Evolutionary conservation across 2,888 invertebrate species (phyloP).

Genomic region (Allygus modestus): DNA sequence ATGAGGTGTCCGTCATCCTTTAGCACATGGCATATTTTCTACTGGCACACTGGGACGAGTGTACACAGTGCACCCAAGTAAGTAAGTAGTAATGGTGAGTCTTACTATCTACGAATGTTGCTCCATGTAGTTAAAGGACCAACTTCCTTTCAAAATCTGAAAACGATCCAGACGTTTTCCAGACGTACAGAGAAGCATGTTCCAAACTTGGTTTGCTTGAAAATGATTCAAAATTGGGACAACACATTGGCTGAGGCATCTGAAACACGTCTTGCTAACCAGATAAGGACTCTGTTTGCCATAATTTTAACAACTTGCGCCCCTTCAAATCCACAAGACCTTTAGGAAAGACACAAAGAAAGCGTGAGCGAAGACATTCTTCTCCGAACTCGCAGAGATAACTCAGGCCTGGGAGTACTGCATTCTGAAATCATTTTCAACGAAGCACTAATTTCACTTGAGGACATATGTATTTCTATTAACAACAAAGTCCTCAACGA

Average conservation of each 20-base stretch:
- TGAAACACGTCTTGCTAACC: constrained; percentile 60
- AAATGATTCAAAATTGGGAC: constrained; percentile 71
- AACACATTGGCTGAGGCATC: constrained; percentile 67
- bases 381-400: background rate
- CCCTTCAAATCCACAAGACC: constrained; percentile 68
- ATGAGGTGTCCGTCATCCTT: constrained; percentile 59
- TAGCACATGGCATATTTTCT: constrained; percentile 66
- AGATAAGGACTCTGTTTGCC: constrained; percentile 69
- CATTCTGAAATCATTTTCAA: constrained; percentile 70
- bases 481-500: constrained; percentile 64
- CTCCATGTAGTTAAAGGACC: constrained; percentile 69
- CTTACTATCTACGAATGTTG: constrained; percentile 69
- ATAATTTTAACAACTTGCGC: constrained; percentile 69
- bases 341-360: constrained; percentile 70
- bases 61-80: constrained; percentile 70
- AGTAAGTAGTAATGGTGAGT: constrained; percentile 66
- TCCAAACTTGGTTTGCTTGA: constrained; percentile 71
- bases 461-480: constrained; percentile 69
- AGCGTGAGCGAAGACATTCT: constrained; percentile 64
- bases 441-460: constrained; percentile 70
- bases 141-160: constrained; percentile 70
- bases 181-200: constrained; percentile 73
- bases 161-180: constrained; percentile 72
- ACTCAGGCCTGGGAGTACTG: background rate
- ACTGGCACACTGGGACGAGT: constrained; percentile 67